Base-by-base conservation (phyloP, 2,797 vertebrate species). In the Apogon talboti region DNA sequence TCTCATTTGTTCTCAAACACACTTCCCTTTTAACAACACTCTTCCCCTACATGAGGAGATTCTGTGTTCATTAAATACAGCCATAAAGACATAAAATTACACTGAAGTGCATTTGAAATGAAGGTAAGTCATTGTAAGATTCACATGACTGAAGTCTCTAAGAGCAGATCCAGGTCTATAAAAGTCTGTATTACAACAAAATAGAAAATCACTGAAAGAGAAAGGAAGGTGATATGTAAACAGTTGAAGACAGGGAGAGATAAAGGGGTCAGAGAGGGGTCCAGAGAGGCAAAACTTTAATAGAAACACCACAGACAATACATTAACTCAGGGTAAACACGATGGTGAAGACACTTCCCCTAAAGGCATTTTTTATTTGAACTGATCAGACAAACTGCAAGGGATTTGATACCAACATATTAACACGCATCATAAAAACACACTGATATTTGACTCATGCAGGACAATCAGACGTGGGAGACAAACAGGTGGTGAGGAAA, bases 71-170 rank as follows among this genome's bases (percentile, higher is more conserved):
- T 24, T 59, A 46, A 59, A 71, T 47, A 38, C 55, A 46, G 43
- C 57, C 19, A 45, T 13, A 45, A 35, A 40, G 15, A 50, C 43
- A 53, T 64, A 24, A 74, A 62, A 65, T 46, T 46, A 21, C 46
- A 54, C 51, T 44, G 60, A 59, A 73, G 41, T 73, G 47, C 28
- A 19, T 52, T 54, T 63, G 10, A 63, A 76, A 48, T 15, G 3
- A 68, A 37, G 1, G 19, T 6, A 2, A 44, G 43, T 38, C 54
- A 80, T 70, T 62, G 71, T 43, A 51, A 68, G 45, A 52, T 16
- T 19, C 13, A 46, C 1, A 6, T 62, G 54, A 52, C 61, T 57
- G 55, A 77, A 76, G 44, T 71, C 76, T 81, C 61, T 54, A 47
- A 18, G 38, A 71, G 51, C 57, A 43, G 24, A 65, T 15, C 0